Conservation (phyloP, 2,797 vertebrate species). For the Pantherophis alleghaniensis region DNA sequence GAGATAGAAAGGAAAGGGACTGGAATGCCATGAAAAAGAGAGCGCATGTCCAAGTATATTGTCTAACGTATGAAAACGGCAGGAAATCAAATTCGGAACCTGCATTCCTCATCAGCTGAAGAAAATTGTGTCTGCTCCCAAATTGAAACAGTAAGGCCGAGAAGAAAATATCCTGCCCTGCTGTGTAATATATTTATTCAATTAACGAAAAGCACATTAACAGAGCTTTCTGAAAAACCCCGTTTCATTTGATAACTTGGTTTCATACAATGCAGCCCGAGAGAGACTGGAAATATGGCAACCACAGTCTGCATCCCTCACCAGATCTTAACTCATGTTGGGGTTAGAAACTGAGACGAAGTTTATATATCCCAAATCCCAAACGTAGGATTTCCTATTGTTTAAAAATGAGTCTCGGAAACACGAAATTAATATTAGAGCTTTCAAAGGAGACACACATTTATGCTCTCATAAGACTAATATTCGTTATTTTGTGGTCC, state of each 20-base stretch:
- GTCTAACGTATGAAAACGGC: slow-evolving; percentile 55
- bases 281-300: not conserved
- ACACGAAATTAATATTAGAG: not conserved
- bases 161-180: slow-evolving; percentile 64
- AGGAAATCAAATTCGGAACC: slow-evolving; percentile 63
- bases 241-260: slow-evolving; percentile 36
- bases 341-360: not conserved
- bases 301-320: not conserved
- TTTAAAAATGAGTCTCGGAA: not conserved
- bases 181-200: slow-evolving; percentile 71
- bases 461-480: not conserved
- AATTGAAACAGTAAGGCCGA: slow-evolving; percentile 63
- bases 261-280: slow-evolving; percentile 32
- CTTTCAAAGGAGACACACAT: not conserved
- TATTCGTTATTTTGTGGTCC: not conserved
- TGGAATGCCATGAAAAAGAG: slow-evolving; percentile 50
- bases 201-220: slow-evolving; percentile 60
- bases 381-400: not conserved
- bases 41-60: slow-evolving; percentile 30
- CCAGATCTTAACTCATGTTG: not conserved
- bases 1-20: not conserved
- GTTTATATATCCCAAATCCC: not conserved
- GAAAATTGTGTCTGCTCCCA: slow-evolving; percentile 61
- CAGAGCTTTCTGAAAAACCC: slow-evolving; percentile 45
- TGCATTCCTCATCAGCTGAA: slow-evolving; percentile 52